A percentile compares a stretch with the other conserved stretches of the same genome.
These are phyloP conservation scores for Drosophila gaucha DNA, from an alignment of 2,888 invertebrate species.

Conservation along the genomic window DNA sequence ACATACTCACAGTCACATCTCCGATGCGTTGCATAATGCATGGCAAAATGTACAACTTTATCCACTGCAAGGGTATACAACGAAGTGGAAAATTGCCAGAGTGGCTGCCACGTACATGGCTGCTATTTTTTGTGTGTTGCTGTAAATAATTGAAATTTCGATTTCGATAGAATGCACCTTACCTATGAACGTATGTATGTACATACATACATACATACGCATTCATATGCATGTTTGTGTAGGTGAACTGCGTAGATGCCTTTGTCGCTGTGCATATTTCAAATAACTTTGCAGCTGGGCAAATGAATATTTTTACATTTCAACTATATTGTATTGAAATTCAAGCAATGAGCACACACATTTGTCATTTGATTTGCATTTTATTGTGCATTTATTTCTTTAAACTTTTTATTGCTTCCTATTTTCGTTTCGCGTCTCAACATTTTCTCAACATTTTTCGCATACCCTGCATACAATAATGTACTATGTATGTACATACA, in stretches of 20 bases:
- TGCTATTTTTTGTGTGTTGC: conserved; percentile 8
- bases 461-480: not conserved
- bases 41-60: not conserved
- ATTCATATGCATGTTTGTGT: not conserved
- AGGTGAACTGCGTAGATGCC: too few species aligned
- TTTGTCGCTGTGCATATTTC: too few species aligned
- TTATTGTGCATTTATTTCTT: conserved; percentile 57
- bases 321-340: conserved; percentile 44
- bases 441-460: not conserved
- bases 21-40: too few species aligned
- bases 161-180: conserved; percentile 24
- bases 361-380: conserved; percentile 51
- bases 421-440: conserved; percentile 50
- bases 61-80: not conserved
- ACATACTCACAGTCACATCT: too few species aligned
- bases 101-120: conserved; percentile 8
- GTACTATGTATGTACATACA: too few species aligned
- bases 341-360: conserved; percentile 44
- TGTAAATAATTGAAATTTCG: conserved; percentile 28
- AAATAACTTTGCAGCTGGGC: conserved; percentile 20
- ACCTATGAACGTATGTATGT: not conserved
- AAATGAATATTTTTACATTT: conserved; percentile 23
- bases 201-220: not conserved
- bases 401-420: conserved; percentile 56
- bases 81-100: conserved; percentile 33